These are phyloP conservation scores for Scaeva pyrastri DNA, from an alignment of 2,888 invertebrate genomes.

Conservation along the genomic window DNA sequence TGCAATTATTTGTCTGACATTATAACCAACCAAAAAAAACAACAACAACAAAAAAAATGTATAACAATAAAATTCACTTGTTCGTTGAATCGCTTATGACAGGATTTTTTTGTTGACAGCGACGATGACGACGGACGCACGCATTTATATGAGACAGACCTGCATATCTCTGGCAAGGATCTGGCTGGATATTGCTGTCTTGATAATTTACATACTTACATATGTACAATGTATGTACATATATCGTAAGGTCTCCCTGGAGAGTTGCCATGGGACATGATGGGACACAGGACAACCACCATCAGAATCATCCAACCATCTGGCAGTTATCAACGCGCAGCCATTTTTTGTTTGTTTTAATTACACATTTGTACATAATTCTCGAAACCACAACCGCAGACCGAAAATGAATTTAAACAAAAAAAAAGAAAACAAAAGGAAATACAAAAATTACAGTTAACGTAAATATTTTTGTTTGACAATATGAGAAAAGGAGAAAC, in stretches of 20 bases:
- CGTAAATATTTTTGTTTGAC: neutral
- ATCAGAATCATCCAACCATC: conserved; percentile 29
- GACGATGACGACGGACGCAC: neutral
- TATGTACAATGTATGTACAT: too few species aligned
- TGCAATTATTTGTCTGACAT: conserved; percentile 27
- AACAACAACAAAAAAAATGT: neutral
- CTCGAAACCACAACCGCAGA: conserved; percentile 21
- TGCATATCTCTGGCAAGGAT: neutral
- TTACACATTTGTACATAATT: conserved; percentile 29
- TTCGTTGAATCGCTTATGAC: conserved; percentile 28
- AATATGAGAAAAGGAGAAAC: neutral
- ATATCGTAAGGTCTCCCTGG: neutral
- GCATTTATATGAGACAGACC: neutral
- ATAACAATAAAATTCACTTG: neutral
- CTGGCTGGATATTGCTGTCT: conserved; percentile 27
- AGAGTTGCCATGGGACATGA: conserved; percentile 19
- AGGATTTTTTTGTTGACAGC: conserved; percentile 2
- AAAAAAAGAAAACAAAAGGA: too few species aligned
- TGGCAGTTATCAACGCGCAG: conserved; percentile 29
- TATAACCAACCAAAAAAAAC: neutral
- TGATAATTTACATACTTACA: conserved; percentile 25
- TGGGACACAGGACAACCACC: neutral
- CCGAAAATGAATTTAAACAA: conserved; percentile 6
- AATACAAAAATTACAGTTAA: neutral
- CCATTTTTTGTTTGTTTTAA: conserved; percentile 24